Evolutionary conservation across 2,113 vertebrate genomes (phyloP).

Genomic region (Vulpes lagopus): DNA sequence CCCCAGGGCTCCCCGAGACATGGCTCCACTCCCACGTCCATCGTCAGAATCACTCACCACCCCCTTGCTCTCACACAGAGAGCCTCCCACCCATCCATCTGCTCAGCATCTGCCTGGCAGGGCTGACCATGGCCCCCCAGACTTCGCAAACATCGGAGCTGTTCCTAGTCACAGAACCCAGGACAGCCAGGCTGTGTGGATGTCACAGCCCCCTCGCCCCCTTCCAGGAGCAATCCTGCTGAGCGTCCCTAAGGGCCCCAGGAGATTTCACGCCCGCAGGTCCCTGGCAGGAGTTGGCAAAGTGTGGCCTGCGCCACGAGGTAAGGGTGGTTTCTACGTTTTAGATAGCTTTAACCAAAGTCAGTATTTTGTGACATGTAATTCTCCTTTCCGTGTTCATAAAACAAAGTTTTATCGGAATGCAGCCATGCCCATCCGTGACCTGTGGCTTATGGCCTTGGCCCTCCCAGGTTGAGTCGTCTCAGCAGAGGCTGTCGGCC

Average conservation of each 20-base stretch:
- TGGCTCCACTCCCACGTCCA: neutral
- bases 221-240: neutral
- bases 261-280: accelerated
- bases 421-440: accelerated
- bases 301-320: accelerated
- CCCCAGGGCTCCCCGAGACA: neutral
- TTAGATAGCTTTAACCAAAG: neutral
- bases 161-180: neutral
- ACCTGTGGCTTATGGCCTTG: neutral
- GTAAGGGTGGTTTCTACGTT: neutral
- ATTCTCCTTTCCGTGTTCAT: neutral
- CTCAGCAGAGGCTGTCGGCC: neutral
- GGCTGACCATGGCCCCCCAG: neutral
- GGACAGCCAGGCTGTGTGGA: neutral
- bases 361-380: neutral
- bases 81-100: neutral
- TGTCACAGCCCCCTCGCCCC: neutral
- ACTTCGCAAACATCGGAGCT: neutral
- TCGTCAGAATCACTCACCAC: neutral
- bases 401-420: neutral
- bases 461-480: accelerated
- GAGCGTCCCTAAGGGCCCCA: neutral
- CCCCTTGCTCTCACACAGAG: accelerated
- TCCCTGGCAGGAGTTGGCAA: neutral
- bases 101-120: neutral